A percentile compares a stretch with the other conserved stretches of the same genome.
Evolutionary conservation across 2,113 vertebrate species (phyloP).

Genomic region (Riparia riparia): DNA sequence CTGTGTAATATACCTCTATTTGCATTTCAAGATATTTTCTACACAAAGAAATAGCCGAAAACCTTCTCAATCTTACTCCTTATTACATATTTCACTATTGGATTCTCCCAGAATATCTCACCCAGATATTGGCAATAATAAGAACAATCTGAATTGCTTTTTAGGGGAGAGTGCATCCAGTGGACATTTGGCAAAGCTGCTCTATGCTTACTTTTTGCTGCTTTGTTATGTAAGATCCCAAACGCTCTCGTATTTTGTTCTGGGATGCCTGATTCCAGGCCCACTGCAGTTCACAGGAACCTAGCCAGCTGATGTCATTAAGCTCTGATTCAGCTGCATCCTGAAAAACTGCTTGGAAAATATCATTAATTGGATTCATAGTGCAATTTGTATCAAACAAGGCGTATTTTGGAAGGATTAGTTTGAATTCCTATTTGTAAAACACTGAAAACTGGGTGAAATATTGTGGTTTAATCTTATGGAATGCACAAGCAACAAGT

Average conservation of each 20-base stretch:
- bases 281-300: not conserved
- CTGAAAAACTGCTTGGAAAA: slow-evolving; percentile 1
- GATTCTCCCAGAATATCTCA: not conserved
- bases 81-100: not conserved
- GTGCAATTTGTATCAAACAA: not conserved
- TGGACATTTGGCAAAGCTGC: not conserved
- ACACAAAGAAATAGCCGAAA: not conserved
- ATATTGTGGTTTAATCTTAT: not conserved
- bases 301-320: not conserved
- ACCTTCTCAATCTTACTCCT: not conserved
- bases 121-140: not conserved
- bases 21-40: not conserved
- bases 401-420: not conserved
- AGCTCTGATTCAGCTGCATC: not conserved
- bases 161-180: not conserved
- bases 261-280: not conserved
- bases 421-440: not conserved
- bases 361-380: not conserved
- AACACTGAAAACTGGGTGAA: not conserved
- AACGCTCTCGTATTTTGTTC: not conserved
- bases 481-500: not conserved
- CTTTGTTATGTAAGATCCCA: not conserved
- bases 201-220: not conserved
- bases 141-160: not conserved
- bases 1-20: not conserved